These are phyloP conservation scores for Galerucella pusilla DNA, from an alignment of 2,888 invertebrate genomes.

Conservation along the genomic window DNA sequence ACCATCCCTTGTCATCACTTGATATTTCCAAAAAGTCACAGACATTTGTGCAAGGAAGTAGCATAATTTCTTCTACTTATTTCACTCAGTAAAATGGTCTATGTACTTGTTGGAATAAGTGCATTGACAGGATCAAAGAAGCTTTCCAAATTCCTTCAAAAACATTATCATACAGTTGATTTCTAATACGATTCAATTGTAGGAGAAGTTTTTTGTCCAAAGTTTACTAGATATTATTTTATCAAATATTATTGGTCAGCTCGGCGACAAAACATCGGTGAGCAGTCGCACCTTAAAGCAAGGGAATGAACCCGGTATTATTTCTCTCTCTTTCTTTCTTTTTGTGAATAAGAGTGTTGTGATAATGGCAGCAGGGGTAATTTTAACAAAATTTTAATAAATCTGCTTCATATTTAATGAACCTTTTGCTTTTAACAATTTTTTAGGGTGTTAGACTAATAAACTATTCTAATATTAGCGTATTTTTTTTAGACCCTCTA, in stretches of 20 bases:
- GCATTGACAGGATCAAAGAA: too few relatives aligned
- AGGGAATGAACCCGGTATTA: constrained; percentile 4
- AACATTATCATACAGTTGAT: too few relatives aligned
- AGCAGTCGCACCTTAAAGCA: not conserved
- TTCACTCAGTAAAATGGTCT: too few relatives aligned
- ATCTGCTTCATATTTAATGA: constrained; percentile 39
- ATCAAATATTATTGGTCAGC: not conserved
- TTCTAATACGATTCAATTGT: too few relatives aligned
- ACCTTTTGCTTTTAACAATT: constrained; percentile 41
- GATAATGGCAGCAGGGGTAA: constrained; percentile 81
- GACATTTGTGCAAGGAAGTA: too few relatives aligned
- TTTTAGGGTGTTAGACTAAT: constrained; percentile 9
- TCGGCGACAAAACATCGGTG: not conserved
- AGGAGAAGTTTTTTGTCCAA: too few relatives aligned
- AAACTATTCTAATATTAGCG: constrained; percentile 23
- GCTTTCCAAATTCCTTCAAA: too few relatives aligned
- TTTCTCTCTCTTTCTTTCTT: constrained; percentile 24
- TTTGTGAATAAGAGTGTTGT: constrained; percentile 32
- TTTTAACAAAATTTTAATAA: constrained; percentile 59
- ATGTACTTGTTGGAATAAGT: too few relatives aligned
- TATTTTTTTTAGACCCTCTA: constrained; percentile 86
- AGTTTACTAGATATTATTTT: not conserved
- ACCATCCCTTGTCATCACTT: too few relatives aligned
- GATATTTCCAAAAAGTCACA: too few relatives aligned
- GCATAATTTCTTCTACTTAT: too few relatives aligned